Evolutionary conservation across 2,797 vertebrate genomes (phyloP), one percentile per base, ranked within the genome.

Genomic region (Clangula hyemalis): DNA sequence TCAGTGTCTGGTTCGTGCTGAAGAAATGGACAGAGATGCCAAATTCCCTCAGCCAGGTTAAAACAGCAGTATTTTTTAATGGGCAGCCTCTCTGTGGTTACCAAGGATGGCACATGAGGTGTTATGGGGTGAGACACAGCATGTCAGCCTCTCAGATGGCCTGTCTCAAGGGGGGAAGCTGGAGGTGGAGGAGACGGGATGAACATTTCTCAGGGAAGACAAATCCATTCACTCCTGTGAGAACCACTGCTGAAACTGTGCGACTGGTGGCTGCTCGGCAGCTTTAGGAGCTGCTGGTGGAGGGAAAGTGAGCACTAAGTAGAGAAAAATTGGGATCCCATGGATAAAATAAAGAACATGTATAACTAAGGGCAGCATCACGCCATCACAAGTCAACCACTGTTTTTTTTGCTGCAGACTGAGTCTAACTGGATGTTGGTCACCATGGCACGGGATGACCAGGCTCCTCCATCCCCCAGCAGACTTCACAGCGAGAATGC

Each of bases 201-300:
- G 53, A 13, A 27, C 25, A 17, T 47, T 77, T 53, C 54, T 62
- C 27, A 17, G 25, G 61, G 56, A 47, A 69, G 30, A 36, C 28
- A 5, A 39, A 68, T 11, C 18, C 11, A 45, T 47, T 71, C 19
- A 14, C 28, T 27, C 25, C 57, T 62, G 45, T 27, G n/a, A 75
- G 64, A 68, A 39, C 0, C 0, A 3, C 21, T 15, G 25, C 13
- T 2, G 4, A 75, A 41, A 80, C 53, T 34, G 3, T 17, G 58
- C 28, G 27, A 34, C 1, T 10, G 11, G 13, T 21, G 21, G 45
- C 51, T 69, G 39, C 60, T 66, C 45, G 17, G 36, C 45, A 73
- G 68, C 68, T 45, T 15, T 39, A 43, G 28, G 69, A 75, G 20
- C 70, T 56, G 36, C 20, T 39, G 36, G 7, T 54, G 69, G 32